Base-by-base conservation (phyloP, 2,888 invertebrate genomes). In the Lasiommata megera region DNA sequence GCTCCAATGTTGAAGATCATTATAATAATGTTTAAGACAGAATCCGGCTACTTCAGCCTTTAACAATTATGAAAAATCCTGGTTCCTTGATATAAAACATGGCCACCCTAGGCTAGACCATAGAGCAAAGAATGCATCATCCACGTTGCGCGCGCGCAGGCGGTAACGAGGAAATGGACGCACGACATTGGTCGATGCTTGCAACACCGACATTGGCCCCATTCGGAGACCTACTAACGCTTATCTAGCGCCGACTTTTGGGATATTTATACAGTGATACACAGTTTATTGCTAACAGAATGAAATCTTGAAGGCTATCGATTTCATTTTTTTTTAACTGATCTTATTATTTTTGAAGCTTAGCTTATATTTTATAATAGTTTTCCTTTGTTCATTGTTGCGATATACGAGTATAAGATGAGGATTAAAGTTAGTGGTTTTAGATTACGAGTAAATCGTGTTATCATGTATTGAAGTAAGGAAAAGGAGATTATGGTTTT, bases 191-290 rank as follows among this genome's bases (percentile, higher is more conserved):
- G 82, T 74, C 76, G 70, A 67, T 74, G 73, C 71, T 87, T 88
- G 85, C 88, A 86, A 87, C 88, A 87, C 69, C 81, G 86, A 85
- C 89, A 88, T 87, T 88, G 88, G 84, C 89, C 88, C 67, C 79
- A 77, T 82, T 88, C 44, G 62, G 69, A 78, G 87, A 79, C 88
- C 88, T 79, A 88, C 82, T 83, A 84, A 84, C 80, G 79, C 77
- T 82, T 88, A 85, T 86, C 85, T 76, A 69, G 67, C 76, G 71
- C 74, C 73, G 74, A 56, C 50, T 69, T 66, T 68, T 63, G 61
- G 62, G 65, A 65, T 67, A 65, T 65, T 64, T 63, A 61, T 67
- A 57, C 47, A 58, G 46, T 48, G 46, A 57, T 58, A 51, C 38
- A 28, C 44, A 17, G n/a, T 41, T 55, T 40, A 38, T 40, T 47